phyloP scores from a whole-genome alignment of 2,113 vertebrate genomes.

The Hymenochirus boettgeri region DNA sequence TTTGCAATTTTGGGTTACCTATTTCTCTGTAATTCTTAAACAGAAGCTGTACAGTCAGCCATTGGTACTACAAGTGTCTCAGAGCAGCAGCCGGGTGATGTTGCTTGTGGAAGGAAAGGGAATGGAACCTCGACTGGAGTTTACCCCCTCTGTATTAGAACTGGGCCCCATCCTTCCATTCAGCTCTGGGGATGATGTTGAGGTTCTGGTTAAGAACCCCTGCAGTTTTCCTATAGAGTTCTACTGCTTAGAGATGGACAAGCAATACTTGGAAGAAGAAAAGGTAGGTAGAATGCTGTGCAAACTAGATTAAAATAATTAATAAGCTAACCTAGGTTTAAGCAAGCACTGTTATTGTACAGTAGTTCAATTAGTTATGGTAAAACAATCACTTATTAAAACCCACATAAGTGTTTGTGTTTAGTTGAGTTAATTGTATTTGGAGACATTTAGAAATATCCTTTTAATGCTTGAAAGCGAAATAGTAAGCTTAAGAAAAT shows the following conservation, averaged over 20 bases:
- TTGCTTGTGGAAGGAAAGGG: constrained; percentile 66
- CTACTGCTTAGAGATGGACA: constrained; percentile 84
- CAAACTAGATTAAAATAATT: no score
- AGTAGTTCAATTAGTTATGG: no score
- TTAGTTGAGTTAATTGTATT: no score
- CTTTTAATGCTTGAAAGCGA: no score
- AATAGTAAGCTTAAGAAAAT: no score
- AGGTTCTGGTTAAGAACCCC: constrained; percentile 75
- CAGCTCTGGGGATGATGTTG: constrained; percentile 52
- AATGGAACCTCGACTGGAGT: constrained; percentile 72
- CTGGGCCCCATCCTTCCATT: constrained; percentile 70
- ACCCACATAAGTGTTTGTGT: no score
- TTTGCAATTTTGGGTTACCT: no score
- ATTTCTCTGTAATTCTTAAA: constrained; percentile 17
- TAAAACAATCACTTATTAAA: no score
- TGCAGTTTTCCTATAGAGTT: constrained; percentile 83
- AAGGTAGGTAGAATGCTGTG: constrained; percentile 60
- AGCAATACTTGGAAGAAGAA: constrained; percentile 76
- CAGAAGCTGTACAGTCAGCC: constrained; percentile 71
- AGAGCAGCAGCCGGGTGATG: constrained; percentile 60
- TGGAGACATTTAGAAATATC: no score
- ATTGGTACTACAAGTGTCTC: constrained; percentile 62
- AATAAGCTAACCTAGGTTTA: no score
- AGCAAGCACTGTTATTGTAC: no score
- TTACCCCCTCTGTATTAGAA: constrained; percentile 60